Percentiles rank a stretch among this genome's conserved stretches.
Conservation (phyloP, 2,113 vertebrate genomes). For the Conger conger region DNA sequence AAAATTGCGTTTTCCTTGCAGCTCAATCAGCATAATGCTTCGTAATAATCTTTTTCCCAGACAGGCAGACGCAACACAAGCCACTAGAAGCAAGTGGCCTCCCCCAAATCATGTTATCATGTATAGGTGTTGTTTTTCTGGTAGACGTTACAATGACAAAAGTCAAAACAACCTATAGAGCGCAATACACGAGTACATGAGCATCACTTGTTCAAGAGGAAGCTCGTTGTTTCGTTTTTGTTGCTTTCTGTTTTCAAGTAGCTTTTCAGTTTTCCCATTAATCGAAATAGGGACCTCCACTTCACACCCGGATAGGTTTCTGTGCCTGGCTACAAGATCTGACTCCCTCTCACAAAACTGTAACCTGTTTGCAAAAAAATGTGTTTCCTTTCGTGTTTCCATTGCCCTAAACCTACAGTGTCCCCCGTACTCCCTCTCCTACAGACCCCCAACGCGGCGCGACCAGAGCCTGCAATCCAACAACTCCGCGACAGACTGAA, state of each 20-base stretch:
- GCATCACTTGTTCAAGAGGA: conserved; percentile 11
- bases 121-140: not conserved
- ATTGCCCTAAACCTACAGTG: not conserved
- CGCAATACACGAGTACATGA: not conserved
- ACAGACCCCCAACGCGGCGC: not conserved
- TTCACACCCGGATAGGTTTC: not conserved
- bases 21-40: conserved; percentile 44
- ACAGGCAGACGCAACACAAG: not conserved
- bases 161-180: too few species aligned
- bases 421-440: not conserved
- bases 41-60: not conserved
- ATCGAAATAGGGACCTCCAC: not conserved
- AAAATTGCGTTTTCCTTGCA: conserved; percentile 42
- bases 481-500: not conserved
- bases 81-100: conserved; percentile 14
- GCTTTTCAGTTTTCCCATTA: not conserved
- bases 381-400: not conserved
- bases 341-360: not conserved
- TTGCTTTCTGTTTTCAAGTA: not conserved
- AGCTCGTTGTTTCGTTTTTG: not conserved
- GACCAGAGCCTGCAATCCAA: not conserved
- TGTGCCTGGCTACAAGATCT: not conserved
- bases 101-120: not conserved
- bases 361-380: not conserved
- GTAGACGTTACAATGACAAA: not conserved